Conservation (phyloP, 2,888 invertebrate genomes). For the Gastrophysa polygoni region DNA sequence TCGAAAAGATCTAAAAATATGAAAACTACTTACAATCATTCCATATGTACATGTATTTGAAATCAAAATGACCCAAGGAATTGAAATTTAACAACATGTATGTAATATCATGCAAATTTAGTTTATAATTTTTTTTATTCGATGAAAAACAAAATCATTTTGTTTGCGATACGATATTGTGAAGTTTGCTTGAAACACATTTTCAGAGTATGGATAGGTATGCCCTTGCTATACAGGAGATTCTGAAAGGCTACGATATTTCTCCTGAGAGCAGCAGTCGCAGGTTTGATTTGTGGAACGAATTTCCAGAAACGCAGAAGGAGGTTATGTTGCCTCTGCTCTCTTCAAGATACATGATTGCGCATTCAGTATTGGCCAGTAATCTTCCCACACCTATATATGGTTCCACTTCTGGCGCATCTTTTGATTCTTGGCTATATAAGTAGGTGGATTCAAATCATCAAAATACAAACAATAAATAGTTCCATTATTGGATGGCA, state of each 20-base stretch:
- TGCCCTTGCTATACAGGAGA: constrained; percentile 81
- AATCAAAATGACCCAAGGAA: too few species aligned
- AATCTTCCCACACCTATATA: constrained; percentile 61
- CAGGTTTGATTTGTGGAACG: constrained; percentile 71
- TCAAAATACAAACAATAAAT: too few species aligned
- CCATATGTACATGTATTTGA: too few species aligned
- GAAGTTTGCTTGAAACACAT: not conserved
- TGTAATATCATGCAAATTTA: too few species aligned
- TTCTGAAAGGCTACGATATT: constrained; percentile 73
- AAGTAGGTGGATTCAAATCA: constrained; percentile 59
- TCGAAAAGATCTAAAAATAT: too few species aligned
- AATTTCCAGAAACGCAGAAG: constrained; percentile 72
- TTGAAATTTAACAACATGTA: too few species aligned
- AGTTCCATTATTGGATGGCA: too few species aligned
- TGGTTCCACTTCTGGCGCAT: constrained; percentile 70
- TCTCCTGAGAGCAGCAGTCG: constrained; percentile 64
- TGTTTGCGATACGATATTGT: too few species aligned
- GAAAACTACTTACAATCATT: too few species aligned
- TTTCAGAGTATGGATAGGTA: constrained; percentile 77
- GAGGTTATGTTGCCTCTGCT: constrained; percentile 78
- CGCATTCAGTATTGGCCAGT: constrained; percentile 46
- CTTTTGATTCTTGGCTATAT: constrained; percentile 77
- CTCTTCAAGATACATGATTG: constrained; percentile 67
- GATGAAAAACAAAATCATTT: too few species aligned
- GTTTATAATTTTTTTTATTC: too few species aligned